Evolutionary conservation across 2,797 vertebrate species (phyloP), one percentile per base, ranked within the genome.

Genomic region (Centropyge bicolor): DNA sequence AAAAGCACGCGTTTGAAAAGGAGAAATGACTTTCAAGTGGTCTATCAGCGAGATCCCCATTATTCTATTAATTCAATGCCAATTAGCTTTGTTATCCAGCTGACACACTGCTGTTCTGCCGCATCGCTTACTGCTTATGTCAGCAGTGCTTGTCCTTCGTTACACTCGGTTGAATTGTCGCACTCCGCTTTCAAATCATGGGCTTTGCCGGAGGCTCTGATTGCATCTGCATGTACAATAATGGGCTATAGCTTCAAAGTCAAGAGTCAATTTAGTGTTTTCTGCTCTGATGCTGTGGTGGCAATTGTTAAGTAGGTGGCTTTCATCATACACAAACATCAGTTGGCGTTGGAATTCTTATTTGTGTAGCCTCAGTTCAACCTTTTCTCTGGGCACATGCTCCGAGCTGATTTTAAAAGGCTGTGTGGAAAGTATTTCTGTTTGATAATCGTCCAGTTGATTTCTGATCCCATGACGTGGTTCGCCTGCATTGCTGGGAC

Each of bases 71-170:
- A 88, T 74, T 82, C 72, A 36, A 59, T 35, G 77, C 40, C 84
- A 81, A 86, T 91, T 90, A 89, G 80, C 75, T 85, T 51, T 80
- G 77, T 84, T 83, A 86, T 80, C 78, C 78, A 20, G 74, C 70
- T 40, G 75, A 80, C 79, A 63, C 69, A 4, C 70, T 1, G 79
- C 62, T n/a, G 71, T 46, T 83, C 77, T 79, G 78, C 81, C 17
- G 80, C 69, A 13, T 67, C 51, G n/a, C 76, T 70, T 70, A 22
- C 67, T 64, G 74, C 69, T 76, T 65, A 17, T 74, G 75, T 90
- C 86, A 88, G 82, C 86, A 51, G 71, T 1, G 45, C 65, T 70
- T 43, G 52, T 79, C 74, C 63, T 55, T 74, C 80, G 57, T 86
- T 62, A 63, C 81, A 36, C 71, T 56, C 20, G 24, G 36, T 12